Evolutionary conservation across 2,888 invertebrate species (phyloP).

Genomic region (Lutraria lutraria): DNA sequence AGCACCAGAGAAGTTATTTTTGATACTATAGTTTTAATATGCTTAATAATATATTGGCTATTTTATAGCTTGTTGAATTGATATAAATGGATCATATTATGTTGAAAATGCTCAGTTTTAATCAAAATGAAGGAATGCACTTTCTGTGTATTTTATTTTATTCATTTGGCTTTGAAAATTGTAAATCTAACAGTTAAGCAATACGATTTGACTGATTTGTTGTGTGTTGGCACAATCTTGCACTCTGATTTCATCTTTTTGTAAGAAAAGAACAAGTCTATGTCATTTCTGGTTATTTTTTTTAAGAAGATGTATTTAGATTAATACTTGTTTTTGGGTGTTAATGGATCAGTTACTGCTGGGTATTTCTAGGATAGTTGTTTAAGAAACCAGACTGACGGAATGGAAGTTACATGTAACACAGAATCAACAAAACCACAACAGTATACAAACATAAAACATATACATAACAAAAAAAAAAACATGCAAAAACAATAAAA

Average conservation of each 20-base stretch:
- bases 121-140: not conserved
- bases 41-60: not conserved
- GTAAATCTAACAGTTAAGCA: not conserved
- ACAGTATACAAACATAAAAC: not conserved
- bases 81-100: not conserved
- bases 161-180: not conserved
- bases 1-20: not conserved
- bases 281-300: no score
- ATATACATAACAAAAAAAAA: constrained; percentile 12
- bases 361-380: no score
- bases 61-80: not conserved
- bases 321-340: no score
- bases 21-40: constrained; percentile 16
- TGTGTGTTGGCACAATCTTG: no score
- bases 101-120: not conserved
- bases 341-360: no score
- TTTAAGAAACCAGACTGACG: no score
- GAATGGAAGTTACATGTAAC: not conserved
- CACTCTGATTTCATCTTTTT: no score
- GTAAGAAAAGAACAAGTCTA: no score
- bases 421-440: constrained; percentile 9
- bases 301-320: no score
- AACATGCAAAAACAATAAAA: constrained; percentile 29
- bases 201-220: no score
- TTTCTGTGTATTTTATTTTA: not conserved